Percentiles rank a stretch among this genome's conserved stretches.
These are phyloP conservation scores for Dicrurus megarhynchus DNA, from an alignment of 2,113 vertebrate species.

Conservation along the genomic window DNA sequence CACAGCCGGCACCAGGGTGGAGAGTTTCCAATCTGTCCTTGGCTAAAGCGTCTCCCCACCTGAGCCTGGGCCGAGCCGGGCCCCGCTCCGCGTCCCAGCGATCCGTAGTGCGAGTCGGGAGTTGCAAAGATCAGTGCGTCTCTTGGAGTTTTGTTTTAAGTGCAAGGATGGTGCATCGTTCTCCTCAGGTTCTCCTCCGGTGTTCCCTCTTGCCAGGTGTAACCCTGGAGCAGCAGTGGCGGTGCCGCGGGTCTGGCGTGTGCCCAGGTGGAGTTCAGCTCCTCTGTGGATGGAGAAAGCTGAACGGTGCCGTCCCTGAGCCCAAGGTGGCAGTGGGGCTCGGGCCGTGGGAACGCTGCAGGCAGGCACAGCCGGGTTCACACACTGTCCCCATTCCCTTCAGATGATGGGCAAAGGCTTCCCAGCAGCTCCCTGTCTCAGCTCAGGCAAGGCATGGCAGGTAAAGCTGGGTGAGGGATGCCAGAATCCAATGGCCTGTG, in stretches of 20 bases:
- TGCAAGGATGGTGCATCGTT: conserved; percentile 49
- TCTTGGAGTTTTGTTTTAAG: conserved; percentile 48
- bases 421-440: not conserved
- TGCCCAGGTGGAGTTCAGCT: not conserved
- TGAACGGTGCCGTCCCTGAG: not conserved
- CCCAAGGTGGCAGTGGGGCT: not conserved
- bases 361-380: fast-evolving
- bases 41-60: not conserved
- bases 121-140: conserved; percentile 60
- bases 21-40: conserved; percentile 14
- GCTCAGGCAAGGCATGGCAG: not conserved
- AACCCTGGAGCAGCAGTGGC: fast-evolving
- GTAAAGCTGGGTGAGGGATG: not conserved
- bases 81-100: not conserved
- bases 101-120: conserved; percentile 36
- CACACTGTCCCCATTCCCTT: not conserved
- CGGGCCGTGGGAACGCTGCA: fast-evolving
- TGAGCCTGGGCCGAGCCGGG: not conserved
- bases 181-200: not conserved
- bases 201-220: not conserved
- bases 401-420: not conserved
- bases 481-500: not conserved
- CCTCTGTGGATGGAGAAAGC: fast-evolving
- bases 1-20: not conserved
- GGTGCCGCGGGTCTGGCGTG: fast-evolving